Base-by-base conservation (phyloP, 1,140 invertebrate species). In the Caenorhabditis brenneri region DNA sequence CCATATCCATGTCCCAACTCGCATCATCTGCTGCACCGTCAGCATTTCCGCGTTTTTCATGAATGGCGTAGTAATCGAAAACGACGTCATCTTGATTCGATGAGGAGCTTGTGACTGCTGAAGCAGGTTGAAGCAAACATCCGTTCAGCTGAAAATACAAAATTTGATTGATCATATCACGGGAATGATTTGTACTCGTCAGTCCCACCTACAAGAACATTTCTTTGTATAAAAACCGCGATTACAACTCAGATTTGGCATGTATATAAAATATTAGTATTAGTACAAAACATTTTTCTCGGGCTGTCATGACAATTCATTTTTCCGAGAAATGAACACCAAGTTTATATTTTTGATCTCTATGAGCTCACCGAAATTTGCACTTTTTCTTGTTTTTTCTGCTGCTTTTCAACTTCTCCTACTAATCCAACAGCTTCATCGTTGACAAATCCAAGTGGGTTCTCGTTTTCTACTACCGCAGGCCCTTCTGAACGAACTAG, bases 31-130 rank as follows among this genome's bases (percentile, higher is more conserved):
- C 65, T 74, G 7, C 48, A 27, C 29, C 46, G 49, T 24, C 49
- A n/a, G 46, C 31, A 15, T 49, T 49, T 31, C 78, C 78, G 2
- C 24, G 78, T 69, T 74, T 74, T 24, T 69, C 24, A 24, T 60
- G 81, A 69, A 69, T 33, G 6, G 81, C 81, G 33, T 84, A 84
- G 53, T 79, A 84, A 39, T 84, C 83, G 42, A 55, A 84, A 36
- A 84, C 83, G 0, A 79, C 39, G 36, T 84, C 83, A 22, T 79
- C 74, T 22, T 74, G 29, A 39, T 31, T 31, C 15, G 33, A 1
- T 19, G 58, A 22, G 15, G 58, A 42, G 39, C 39, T 42, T 42
- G n/a, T n/a, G n/a, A n/a, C 24, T 1, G 55, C 60, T 36, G 36
- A 31, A 39, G 36, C 36, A 10, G 51, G 39, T 5, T 42, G 39